Evolutionary conservation across 2,797 vertebrate species (phyloP).

Genomic region (Gadopsis marmoratus): DNA sequence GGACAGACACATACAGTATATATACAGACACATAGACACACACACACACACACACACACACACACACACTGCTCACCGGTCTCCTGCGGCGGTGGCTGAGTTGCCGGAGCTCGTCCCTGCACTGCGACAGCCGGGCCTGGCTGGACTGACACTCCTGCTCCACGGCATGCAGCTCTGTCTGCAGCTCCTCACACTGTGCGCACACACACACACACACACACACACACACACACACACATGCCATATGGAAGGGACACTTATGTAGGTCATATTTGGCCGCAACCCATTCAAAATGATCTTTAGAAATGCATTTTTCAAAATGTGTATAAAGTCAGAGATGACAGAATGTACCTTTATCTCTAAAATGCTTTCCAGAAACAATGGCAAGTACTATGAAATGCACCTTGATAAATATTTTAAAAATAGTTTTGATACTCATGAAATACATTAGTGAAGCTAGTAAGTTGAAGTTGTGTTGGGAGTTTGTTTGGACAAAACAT

Average conservation of each 20-base stretch:
- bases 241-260: neutral
- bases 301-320: neutral
- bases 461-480: neutral
- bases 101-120: conserved; percentile 88
- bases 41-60: conserved; percentile 35
- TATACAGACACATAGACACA: conserved; percentile 1
- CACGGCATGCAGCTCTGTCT: conserved; percentile 86
- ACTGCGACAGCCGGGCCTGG: conserved; percentile 88
- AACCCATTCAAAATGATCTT: neutral
- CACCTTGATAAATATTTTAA: neutral
- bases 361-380: neutral
- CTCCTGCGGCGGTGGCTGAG: conserved; percentile 74
- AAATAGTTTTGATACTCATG: neutral
- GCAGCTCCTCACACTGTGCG: conserved; percentile 88
- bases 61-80: conserved; percentile 61
- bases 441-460: neutral
- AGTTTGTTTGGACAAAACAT: neutral
- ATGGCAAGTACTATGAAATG: neutral
- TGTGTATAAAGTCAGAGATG: neutral
- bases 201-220: conserved; percentile 48
- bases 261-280: conserved; percentile 13
- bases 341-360: neutral
- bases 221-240: conserved; percentile 42
- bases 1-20: conserved; percentile 19
- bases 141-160: conserved; percentile 89